Evolutionary conservation across 2,113 vertebrate species (phyloP), one percentile per base, ranked within the genome.

Genomic region (Odobenus rosmarus): DNA sequence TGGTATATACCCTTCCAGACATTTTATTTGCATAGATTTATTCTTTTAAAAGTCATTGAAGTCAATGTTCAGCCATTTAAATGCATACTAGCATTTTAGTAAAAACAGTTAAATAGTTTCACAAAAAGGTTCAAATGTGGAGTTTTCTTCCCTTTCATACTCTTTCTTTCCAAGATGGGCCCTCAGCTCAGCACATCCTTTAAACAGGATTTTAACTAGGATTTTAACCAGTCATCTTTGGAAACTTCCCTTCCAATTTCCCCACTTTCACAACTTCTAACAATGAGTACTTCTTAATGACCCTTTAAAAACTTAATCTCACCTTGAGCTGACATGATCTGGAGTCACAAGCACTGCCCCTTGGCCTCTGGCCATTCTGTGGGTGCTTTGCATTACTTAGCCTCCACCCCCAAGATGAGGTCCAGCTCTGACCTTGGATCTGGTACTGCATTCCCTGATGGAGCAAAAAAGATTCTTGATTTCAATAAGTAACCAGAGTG

Each of bases 321-420:
- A 97, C 97, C 96, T 97, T 97, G 90, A 84, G 71, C 51, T 96
- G 96, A 72, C 7, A 0, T 84, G 57, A 80, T 98, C 69, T 97
- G n/a, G 83, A 96, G 95, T 97, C 97, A 97, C 96, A 95, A 96
- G 97, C 95, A 84, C 59, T 64, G 88, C 92, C 96, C 96, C 95
- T 96, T 96, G 95, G 98, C 97, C 96, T 93, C 95, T 96, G 90
- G 96, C 97, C 96, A 96, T 97, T 94, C 92, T 93, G 97, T 83
- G 72, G 93, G 26, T 93, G 81, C 82, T 97, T 97, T 96, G 97
- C 96, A 96, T 97, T 95, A 90, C 96, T 97, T 98, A 98, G 88
- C 97, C 97, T 98, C 88, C 81, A 90, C 92, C 90, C 76, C 23
- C 33, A 90, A 93, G 94, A 97, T 49, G 84, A 93, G 88, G 92